Evolutionary conservation across 2,113 vertebrate species (phyloP).

Genomic region (Amphiprion percula): DNA sequence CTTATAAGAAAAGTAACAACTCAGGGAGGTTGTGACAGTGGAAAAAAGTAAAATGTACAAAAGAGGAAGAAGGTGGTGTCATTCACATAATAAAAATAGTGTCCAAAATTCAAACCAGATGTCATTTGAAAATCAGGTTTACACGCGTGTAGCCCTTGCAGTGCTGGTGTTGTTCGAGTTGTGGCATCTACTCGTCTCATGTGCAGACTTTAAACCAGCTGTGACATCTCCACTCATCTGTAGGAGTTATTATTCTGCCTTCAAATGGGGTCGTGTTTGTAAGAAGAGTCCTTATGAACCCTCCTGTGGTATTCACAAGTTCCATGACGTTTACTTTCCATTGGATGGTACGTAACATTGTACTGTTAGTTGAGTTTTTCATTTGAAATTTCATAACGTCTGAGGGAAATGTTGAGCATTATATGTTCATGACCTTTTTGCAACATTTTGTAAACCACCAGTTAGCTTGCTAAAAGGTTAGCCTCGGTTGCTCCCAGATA

Average conservation of each 20-base stretch:
- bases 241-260: not conserved
- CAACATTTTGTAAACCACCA: too few relatives aligned
- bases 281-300: too few relatives aligned
- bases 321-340: too few relatives aligned
- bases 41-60: slow-evolving; percentile 45
- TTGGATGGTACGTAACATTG: too few relatives aligned
- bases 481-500: too few relatives aligned
- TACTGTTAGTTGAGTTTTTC: too few relatives aligned
- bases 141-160: not conserved
- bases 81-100: slow-evolving; percentile 7
- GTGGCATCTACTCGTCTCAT: not conserved
- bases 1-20: slow-evolving; percentile 36
- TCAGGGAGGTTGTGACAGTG: slow-evolving; percentile 8
- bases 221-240: slow-evolving; percentile 5
- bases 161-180: slow-evolving; percentile 10
- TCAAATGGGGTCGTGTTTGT: too few relatives aligned
- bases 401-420: too few relatives aligned
- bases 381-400: too few relatives aligned
- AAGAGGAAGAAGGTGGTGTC: slow-evolving; percentile 28
- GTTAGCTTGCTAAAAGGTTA: too few relatives aligned
- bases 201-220: not conserved
- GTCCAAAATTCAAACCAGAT: slow-evolving; percentile 19
- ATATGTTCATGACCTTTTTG: too few relatives aligned
- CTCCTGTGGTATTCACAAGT: too few relatives aligned
- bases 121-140: slow-evolving; percentile 4